A percentile compares a stretch with the other conserved stretches of the same genome.
phyloP scores from a whole-genome alignment of 1,140 invertebrate species.

The Pentalonia nigronervosa region DNA sequence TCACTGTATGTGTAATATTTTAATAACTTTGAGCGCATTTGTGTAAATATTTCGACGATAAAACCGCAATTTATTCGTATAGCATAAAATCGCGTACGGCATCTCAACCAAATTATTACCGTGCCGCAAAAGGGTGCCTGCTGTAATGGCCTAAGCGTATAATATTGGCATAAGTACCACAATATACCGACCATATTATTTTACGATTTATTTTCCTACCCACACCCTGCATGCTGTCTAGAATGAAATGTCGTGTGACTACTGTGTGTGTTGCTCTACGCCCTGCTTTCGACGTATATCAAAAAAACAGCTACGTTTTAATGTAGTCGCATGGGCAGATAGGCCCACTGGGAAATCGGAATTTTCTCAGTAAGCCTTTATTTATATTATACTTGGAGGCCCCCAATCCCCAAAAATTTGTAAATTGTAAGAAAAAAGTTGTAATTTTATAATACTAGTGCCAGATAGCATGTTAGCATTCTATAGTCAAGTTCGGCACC shows the following conservation, averaged over 20 bases:
- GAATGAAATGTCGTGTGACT: neutral
- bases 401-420: too few species aligned
- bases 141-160: neutral
- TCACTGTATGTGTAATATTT: neutral
- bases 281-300: neutral
- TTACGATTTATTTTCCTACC: neutral
- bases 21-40: neutral
- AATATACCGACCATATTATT: neutral
- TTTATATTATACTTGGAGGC: too few species aligned
- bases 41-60: neutral
- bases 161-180: neutral
- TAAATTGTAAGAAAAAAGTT: too few species aligned
- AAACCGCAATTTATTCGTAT: neutral
- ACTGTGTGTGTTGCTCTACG: neutral
- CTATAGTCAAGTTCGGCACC: too few species aligned
- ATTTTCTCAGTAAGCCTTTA: too few species aligned
- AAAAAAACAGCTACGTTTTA: neutral
- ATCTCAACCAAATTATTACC: neutral
- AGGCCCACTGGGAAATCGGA: too few species aligned
- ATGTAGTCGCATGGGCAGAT: neutral
- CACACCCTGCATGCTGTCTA: neutral
- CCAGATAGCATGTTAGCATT: too few species aligned
- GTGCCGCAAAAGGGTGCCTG: neutral
- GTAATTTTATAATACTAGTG: too few species aligned
- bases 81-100: neutral